Evolutionary conservation across 2,888 invertebrate genomes (phyloP).

Genomic region (Sesamia inferens): DNA sequence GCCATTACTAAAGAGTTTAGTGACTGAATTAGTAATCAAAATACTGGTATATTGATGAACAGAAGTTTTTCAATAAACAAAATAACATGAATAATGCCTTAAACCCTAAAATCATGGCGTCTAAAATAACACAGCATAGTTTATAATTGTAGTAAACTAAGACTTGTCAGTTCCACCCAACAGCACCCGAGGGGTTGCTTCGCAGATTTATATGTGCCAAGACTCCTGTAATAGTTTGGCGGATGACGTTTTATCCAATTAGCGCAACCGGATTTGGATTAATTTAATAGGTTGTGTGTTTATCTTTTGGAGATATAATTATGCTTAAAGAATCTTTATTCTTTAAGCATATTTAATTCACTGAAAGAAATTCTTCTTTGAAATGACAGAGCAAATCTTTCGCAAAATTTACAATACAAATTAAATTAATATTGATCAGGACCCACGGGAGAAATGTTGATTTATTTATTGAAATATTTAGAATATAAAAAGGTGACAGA

Average conservation of each 20-base stretch:
- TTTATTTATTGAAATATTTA: neutral
- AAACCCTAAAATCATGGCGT: slow-evolving; percentile 5
- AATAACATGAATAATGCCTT: too few relatives aligned
- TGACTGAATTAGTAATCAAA: neutral
- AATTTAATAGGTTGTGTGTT: slow-evolving; percentile 48
- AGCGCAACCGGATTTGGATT: slow-evolving; percentile 51
- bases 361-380: neutral
- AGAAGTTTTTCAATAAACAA: too few relatives aligned
- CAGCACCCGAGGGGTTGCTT: slow-evolving; percentile 63
- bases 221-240: slow-evolving; percentile 69
- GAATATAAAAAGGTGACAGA: neutral
- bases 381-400: neutral
- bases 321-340: neutral
- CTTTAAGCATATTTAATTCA: too few relatives aligned
- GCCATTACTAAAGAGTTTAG: too few relatives aligned
- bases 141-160: slow-evolving; percentile 54
- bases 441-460: neutral
- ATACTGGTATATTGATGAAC: neutral
- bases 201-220: slow-evolving; percentile 67
- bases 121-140: slow-evolving; percentile 43
- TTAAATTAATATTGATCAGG: neutral
- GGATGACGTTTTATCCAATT: slow-evolving; percentile 76
- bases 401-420: neutral
- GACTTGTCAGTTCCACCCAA: slow-evolving; percentile 68
- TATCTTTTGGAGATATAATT: slow-evolving; percentile 1